Percentiles rank a stretch among this genome's conserved stretches.
These are phyloP conservation scores for Globicephala melas DNA, from an alignment of 2,113 vertebrate species.

Conservation along the genomic window DNA sequence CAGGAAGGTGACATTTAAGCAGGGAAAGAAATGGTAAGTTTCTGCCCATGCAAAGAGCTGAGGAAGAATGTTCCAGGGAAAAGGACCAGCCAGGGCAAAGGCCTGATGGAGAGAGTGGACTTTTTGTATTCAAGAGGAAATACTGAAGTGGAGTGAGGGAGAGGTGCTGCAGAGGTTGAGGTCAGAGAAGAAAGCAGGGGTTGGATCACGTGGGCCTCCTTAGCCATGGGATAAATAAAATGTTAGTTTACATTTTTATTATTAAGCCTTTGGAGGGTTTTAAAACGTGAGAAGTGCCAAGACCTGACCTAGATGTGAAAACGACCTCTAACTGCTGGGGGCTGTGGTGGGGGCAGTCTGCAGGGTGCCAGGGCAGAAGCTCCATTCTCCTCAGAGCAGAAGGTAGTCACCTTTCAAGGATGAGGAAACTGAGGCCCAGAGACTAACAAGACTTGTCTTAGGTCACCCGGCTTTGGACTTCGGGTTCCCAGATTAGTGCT, in stretches of 20 bases:
- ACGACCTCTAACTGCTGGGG: neutral
- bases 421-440: neutral
- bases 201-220: neutral
- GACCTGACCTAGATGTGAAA: neutral
- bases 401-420: neutral
- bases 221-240: neutral
- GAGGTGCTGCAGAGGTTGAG: neutral
- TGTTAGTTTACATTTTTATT: neutral
- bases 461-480: neutral
- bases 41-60: neutral
- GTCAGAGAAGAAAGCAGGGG: neutral
- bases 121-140: neutral
- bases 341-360: neutral
- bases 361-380: neutral
- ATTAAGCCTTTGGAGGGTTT: neutral
- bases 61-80: neutral
- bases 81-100: neutral
- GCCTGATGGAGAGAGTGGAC: neutral
- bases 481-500: neutral
- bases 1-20: neutral
- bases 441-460: neutral
- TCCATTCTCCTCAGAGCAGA: neutral
- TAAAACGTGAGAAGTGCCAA: neutral
- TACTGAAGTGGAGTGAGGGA: too few relatives aligned
- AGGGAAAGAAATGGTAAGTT: neutral